A percentile compares a stretch with the other conserved stretches of the same genome.
phyloP scores from a whole-genome alignment of 2,888 invertebrate species.

The Blastobasis lacticolella region DNA sequence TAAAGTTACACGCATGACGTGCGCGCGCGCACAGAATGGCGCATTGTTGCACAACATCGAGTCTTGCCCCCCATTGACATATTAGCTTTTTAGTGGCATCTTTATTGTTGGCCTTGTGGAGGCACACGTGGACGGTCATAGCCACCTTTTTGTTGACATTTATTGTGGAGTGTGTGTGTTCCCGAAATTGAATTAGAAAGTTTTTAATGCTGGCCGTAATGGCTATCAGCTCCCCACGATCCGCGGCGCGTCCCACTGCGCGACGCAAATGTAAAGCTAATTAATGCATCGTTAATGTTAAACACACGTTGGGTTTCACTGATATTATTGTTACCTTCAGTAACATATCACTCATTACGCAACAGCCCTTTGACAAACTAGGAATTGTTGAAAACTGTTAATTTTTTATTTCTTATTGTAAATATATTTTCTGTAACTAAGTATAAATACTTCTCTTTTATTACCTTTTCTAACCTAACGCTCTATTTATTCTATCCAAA shows the following conservation, averaged over 20 bases:
- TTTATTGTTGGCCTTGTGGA: slow-evolving; percentile 25
- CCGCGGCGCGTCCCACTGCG: slow-evolving; percentile 45
- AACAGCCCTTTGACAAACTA: too few relatives aligned
- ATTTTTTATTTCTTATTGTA: too few relatives aligned
- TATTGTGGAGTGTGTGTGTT: slow-evolving; percentile 18
- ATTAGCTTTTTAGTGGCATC: slow-evolving; percentile 53
- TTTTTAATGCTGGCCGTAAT: slow-evolving; percentile 26
- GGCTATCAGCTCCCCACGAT: slow-evolving; percentile 43
- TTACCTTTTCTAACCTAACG: too few relatives aligned
- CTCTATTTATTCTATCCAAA: too few relatives aligned
- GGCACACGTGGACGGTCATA: slow-evolving; percentile 27
- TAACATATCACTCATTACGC: too few relatives aligned
- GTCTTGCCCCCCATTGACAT: slow-evolving; percentile 53
- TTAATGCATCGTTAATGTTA: slow-evolving; percentile 30
- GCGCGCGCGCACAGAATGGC: slow-evolving; percentile 31
- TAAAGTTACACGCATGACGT: slow-evolving; percentile 59
- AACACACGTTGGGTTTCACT: too few relatives aligned
- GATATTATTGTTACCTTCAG: too few relatives aligned
- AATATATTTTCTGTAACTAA: too few relatives aligned
- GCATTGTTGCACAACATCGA: slow-evolving; percentile 56
- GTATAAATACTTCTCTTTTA: too few relatives aligned
- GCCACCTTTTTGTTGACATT: slow-evolving; percentile 9
- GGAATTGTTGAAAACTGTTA: too few relatives aligned
- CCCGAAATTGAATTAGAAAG: slow-evolving; percentile 36
- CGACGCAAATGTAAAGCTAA: slow-evolving; percentile 53